Percentiles rank a stretch among this genome's conserved stretches.
phyloP scores from a whole-genome alignment of 2,888 invertebrate species.

The Melipona beecheii region DNA sequence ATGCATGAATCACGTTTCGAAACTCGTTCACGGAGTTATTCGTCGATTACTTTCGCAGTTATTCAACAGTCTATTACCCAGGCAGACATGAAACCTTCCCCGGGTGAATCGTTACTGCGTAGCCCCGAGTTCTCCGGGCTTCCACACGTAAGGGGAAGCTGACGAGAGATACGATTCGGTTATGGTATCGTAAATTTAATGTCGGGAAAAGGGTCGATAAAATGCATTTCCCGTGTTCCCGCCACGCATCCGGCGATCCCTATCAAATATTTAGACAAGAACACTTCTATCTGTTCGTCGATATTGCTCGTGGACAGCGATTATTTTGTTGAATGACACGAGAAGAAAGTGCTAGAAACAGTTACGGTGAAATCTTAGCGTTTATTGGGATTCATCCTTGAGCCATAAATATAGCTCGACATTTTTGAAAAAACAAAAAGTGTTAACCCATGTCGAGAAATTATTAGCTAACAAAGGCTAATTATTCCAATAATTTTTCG shows the following conservation, averaged over 20 bases:
- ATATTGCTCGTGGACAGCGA: neutral
- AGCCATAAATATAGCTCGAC: no score
- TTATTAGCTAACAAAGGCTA: no score
- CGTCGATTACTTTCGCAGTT: slow-evolving; percentile 16
- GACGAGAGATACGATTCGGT: slow-evolving; percentile 34
- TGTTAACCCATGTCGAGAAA: no score
- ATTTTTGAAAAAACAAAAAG: no score
- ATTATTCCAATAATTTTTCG: no score
- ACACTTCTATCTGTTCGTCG: neutral
- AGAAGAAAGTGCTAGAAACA: neutral
- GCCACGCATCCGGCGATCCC: neutral
- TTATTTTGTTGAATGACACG: neutral
- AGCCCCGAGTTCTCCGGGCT: slow-evolving; percentile 8
- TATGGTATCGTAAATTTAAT: neutral
- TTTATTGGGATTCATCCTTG: neutral
- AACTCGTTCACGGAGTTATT: neutral
- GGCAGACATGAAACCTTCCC: slow-evolving; percentile 32
- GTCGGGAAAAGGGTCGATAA: neutral
- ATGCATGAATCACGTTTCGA: neutral
- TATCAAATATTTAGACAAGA: slow-evolving; percentile 12
- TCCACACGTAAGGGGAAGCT: neutral
- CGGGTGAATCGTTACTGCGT: slow-evolving; percentile 34
- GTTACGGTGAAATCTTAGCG: neutral
- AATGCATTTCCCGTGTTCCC: slow-evolving; percentile 8
- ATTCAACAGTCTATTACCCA: slow-evolving; percentile 22